phyloP scores from a whole-genome alignment of 2,888 invertebrate species.

The Epistrophe grossulariae region DNA sequence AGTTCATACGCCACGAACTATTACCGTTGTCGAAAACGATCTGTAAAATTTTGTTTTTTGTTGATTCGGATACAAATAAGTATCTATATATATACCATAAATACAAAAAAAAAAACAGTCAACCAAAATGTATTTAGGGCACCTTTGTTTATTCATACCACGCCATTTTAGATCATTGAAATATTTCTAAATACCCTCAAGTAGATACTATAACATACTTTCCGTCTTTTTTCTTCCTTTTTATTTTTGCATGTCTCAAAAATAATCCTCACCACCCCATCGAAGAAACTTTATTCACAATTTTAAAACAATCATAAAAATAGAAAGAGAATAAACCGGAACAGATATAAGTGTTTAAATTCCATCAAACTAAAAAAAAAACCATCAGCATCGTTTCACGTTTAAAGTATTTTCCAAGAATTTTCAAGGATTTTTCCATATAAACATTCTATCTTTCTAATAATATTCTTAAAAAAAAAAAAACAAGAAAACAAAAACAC shows the following conservation, averaged over 20 bases:
- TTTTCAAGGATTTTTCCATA: slow-evolving; percentile 20
- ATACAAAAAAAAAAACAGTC: too few relatives aligned
- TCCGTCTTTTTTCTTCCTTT: neutral
- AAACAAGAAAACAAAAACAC: neutral
- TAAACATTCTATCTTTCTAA: neutral
- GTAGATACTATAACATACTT: neutral
- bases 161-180: neutral
- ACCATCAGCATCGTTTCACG: slow-evolving; percentile 33
- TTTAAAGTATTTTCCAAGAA: slow-evolving; percentile 35
- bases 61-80: too few relatives aligned
- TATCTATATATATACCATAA: too few relatives aligned
- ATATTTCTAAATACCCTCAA: neutral
- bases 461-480: neutral
- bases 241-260: neutral
- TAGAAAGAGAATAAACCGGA: neutral
- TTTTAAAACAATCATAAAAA: neutral
- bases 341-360: slow-evolving; percentile 2
- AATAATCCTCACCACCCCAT: neutral
- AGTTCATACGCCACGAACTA: too few relatives aligned
- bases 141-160: too few relatives aligned
- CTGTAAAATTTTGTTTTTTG: too few relatives aligned
- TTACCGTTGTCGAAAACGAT: too few relatives aligned
- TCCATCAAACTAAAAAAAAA: slow-evolving; percentile 7
- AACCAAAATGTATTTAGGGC: too few relatives aligned
- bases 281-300: neutral